phyloP scores from a whole-genome alignment of 2,888 invertebrate species.

The Apoda limacodes region DNA sequence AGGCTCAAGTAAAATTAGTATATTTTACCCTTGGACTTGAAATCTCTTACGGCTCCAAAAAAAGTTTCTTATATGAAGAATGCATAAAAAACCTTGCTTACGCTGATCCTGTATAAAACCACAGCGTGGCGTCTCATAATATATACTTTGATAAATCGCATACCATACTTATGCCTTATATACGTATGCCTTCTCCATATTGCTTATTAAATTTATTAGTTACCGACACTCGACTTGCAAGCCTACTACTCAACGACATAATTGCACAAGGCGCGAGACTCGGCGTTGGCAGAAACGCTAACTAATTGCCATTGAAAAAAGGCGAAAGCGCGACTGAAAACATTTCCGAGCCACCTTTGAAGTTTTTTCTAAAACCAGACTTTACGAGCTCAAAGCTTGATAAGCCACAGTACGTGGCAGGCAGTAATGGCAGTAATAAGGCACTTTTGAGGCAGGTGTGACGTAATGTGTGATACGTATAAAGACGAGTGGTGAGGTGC shows the following conservation, averaged over 20 bases:
- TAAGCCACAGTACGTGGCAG: slow-evolving; percentile 58
- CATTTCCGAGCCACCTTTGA: slow-evolving; percentile 59
- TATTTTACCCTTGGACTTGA: too few relatives aligned
- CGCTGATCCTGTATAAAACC: too few relatives aligned
- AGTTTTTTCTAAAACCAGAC: slow-evolving; percentile 45
- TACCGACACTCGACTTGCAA: too few relatives aligned
- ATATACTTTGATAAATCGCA: too few relatives aligned
- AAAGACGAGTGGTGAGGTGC: slow-evolving; percentile 38
- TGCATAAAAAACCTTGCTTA: too few relatives aligned
- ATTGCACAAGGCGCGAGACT: slow-evolving; percentile 59
- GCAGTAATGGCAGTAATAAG: slow-evolving; percentile 58
- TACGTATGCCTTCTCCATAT: too few relatives aligned
- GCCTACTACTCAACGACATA: slow-evolving; percentile 46
- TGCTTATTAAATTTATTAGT: too few relatives aligned
- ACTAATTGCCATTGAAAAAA: slow-evolving; percentile 73
- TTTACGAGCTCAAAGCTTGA: slow-evolving; percentile 47
- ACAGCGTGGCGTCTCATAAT: too few relatives aligned
- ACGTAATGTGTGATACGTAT: slow-evolving; percentile 30
- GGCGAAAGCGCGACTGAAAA: slow-evolving; percentile 67
- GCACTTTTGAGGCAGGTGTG: slow-evolving; percentile 60
- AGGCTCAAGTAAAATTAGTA: too few relatives aligned
- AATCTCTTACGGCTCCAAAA: too few relatives aligned
- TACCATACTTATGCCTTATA: too few relatives aligned
- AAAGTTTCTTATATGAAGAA: too few relatives aligned
- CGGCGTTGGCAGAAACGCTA: slow-evolving; percentile 50